A percentile compares a stretch with the other conserved stretches of the same genome.
Conservation (phyloP, 2,888 invertebrate species). For the Selenia dentaria region DNA sequence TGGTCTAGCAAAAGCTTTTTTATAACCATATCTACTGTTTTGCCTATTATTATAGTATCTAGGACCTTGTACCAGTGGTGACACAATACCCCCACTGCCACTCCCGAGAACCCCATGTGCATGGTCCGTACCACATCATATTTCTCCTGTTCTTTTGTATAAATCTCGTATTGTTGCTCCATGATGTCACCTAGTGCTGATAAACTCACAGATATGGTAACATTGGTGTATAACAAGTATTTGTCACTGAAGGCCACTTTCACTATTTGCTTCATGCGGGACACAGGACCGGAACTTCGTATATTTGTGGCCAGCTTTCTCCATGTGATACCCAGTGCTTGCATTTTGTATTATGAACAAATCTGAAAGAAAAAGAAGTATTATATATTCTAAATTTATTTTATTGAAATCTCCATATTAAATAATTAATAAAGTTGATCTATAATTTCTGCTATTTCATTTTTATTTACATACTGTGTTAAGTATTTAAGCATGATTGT, state of each 20-base stretch:
- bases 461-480: too few relatives aligned
- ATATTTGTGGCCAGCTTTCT: slow-evolving; percentile 57
- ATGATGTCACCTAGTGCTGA: slow-evolving; percentile 92
- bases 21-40: slow-evolving; percentile 86
- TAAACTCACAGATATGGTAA: slow-evolving; percentile 90
- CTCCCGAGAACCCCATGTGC: slow-evolving; percentile 93
- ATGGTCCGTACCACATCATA: slow-evolving; percentile 87
- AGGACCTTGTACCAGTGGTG: slow-evolving; percentile 95
- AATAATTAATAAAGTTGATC: too few relatives aligned
- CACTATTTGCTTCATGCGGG: slow-evolving; percentile 49
- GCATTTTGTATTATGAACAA: slow-evolving; percentile 20
- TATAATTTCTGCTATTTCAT: too few relatives aligned
- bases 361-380: slow-evolving; percentile 25
- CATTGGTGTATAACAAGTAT: slow-evolving; percentile 92
- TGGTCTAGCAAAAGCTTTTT: slow-evolving; percentile 95
- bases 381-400: too few relatives aligned
- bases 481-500: too few relatives aligned
- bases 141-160: slow-evolving; percentile 82
- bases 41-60: slow-evolving; percentile 90
- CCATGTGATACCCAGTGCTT: slow-evolving; percentile 62
- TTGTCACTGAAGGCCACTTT: slow-evolving; percentile 86
- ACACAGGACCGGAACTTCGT: slow-evolving; percentile 40
- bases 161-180: slow-evolving; percentile 93
- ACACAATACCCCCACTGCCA: slow-evolving; percentile 91
- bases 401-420: neutral